A percentile compares a stretch with the other conserved stretches of the same genome.
These are phyloP conservation scores for Platyscapa corneri DNA, from an alignment of 1,140 invertebrate genomes.

Conservation along the genomic window DNA sequence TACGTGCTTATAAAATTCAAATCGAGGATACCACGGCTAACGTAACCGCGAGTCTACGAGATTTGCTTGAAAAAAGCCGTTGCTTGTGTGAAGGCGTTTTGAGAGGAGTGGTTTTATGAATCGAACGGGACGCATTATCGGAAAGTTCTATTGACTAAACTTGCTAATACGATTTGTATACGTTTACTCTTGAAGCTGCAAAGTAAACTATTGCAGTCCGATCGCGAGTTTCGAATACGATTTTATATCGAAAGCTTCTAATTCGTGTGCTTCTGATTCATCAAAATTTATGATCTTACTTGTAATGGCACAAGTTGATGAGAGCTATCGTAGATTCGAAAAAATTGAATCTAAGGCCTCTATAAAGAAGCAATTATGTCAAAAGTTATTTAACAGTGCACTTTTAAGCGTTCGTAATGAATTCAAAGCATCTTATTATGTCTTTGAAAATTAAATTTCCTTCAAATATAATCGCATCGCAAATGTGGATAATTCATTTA, in stretches of 20 bases:
- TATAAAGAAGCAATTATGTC: too few relatives aligned
- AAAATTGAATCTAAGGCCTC: too few relatives aligned
- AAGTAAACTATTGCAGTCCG: too few relatives aligned
- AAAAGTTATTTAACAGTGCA: too few relatives aligned
- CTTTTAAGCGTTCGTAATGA: not conserved
- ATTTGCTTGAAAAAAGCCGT: not conserved
- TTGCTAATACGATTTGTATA: not conserved
- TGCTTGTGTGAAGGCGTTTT: not conserved
- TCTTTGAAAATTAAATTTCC: not conserved
- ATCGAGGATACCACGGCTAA: slow-evolving; percentile 5
- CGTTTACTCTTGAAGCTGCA: too few relatives aligned
- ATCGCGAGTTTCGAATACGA: too few relatives aligned
- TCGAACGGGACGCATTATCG: not conserved
- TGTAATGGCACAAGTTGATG: too few relatives aligned
- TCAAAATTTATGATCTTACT: too few relatives aligned
- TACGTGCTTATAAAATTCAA: slow-evolving; percentile 37
- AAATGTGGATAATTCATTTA: not conserved
- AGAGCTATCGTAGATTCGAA: too few relatives aligned
- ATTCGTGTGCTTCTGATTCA: too few relatives aligned
- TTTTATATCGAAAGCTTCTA: too few relatives aligned
- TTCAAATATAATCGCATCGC: not conserved
- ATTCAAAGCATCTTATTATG: not conserved
- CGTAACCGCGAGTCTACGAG: not conserved
- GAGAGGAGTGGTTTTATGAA: not conserved
- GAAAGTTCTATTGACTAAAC: not conserved